phyloP scores from a whole-genome alignment of 2,113 vertebrate species.

The Progne subis region DNA sequence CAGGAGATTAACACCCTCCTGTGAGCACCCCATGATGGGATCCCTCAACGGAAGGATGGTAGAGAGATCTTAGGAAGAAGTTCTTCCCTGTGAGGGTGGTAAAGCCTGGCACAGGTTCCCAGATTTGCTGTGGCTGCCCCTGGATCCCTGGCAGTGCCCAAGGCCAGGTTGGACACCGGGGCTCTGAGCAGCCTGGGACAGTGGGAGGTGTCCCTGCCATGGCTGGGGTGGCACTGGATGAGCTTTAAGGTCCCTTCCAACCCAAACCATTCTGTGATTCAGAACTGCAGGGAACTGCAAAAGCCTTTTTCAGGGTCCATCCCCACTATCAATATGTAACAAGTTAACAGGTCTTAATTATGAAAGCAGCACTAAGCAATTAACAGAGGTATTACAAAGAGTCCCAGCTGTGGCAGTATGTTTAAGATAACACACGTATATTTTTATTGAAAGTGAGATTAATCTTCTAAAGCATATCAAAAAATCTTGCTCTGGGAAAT shows the following conservation, averaged over 20 bases:
- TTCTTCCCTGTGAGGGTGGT: background rate
- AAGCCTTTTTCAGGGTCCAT: constrained; percentile 50
- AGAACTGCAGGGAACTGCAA: background rate
- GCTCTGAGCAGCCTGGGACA: background rate
- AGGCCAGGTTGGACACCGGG: rapidly evolving
- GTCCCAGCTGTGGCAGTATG: background rate
- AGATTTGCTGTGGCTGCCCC: background rate
- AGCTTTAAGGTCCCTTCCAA: background rate
- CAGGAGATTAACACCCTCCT: background rate
- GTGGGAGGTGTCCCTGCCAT: background rate
- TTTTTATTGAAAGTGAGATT: constrained; percentile 25
- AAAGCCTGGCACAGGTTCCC: background rate
- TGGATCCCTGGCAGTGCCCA: background rate
- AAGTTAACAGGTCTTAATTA: constrained; percentile 68
- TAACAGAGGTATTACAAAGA: constrained; percentile 49
- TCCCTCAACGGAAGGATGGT: too few relatives aligned
- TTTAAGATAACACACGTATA: constrained; percentile 20
- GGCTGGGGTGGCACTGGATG: background rate
- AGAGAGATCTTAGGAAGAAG: background rate
- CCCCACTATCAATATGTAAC: constrained; percentile 55
- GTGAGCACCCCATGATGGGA: background rate
- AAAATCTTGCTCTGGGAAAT: background rate
- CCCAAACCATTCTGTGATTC: background rate
- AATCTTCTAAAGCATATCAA: constrained; percentile 12
- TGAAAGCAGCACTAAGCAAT: constrained; percentile 67